Evolutionary conservation across 2,888 invertebrate species (phyloP).

Genomic region (Athalia cordata): DNA sequence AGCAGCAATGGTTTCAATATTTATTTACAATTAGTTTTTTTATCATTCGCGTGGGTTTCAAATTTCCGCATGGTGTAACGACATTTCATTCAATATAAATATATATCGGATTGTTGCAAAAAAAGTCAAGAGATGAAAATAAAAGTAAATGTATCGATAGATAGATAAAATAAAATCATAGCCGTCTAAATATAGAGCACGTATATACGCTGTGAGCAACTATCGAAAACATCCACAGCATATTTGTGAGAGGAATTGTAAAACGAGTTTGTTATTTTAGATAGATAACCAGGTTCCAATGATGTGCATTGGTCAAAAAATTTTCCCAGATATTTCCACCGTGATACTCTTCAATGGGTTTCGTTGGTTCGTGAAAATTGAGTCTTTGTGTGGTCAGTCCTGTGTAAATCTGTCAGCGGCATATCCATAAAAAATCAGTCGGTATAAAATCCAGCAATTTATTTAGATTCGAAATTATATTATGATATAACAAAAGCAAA

Average conservation of each 20-base stretch:
- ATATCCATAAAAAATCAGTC: background rate
- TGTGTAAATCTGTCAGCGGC: conserved; percentile 20
- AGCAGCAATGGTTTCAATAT: no score
- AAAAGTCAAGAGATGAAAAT: background rate
- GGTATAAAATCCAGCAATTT: background rate
- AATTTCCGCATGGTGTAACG: background rate
- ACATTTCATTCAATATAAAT: background rate
- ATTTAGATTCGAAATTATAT: conserved; percentile 1
- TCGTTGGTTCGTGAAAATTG: conserved; percentile 34
- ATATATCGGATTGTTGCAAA: background rate
- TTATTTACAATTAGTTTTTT: background rate
- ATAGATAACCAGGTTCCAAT: conserved; percentile 17
- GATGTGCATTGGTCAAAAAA: conserved; percentile 23
- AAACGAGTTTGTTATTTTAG: conserved; percentile 31
- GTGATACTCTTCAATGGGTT: conserved; percentile 30
- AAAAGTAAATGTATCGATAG: background rate
- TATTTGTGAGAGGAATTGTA: conserved; percentile 11
- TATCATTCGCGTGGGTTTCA: background rate
- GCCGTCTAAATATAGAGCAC: conserved; percentile 5
- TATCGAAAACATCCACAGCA: background rate
- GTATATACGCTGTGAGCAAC: background rate
- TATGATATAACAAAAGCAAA: no score
- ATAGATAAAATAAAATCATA: background rate
- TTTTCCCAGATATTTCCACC: conserved; percentile 28
- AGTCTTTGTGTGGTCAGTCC: conserved; percentile 17